Evolutionary conservation across 2,113 vertebrate genomes (phyloP).

Genomic region (Agapornis roseicollis): DNA sequence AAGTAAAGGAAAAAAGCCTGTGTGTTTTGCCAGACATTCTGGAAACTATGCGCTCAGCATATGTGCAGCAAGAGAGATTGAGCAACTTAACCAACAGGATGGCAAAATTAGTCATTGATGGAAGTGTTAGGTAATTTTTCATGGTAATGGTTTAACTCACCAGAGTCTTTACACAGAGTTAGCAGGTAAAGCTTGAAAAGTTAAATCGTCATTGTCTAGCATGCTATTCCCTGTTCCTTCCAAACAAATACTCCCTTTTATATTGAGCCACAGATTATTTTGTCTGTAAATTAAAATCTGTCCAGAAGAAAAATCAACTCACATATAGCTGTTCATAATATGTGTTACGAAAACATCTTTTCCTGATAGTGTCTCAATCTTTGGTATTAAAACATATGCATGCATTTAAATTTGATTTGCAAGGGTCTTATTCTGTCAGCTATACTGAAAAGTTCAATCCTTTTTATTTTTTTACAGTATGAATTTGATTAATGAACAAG

Average conservation of each 20-base stretch:
- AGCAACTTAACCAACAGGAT: not conserved
- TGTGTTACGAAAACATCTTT: not conserved
- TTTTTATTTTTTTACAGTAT: not conserved
- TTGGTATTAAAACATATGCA: not conserved
- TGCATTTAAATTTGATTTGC: not conserved
- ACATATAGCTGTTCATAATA: not conserved
- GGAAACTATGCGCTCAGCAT: not conserved
- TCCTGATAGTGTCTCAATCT: not conserved
- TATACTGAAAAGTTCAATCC: not conserved
- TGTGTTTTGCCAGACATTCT: constrained; percentile 1
- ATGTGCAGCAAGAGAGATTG: constrained; percentile 11
- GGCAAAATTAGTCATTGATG: constrained; percentile 37
- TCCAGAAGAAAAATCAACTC: not conserved
- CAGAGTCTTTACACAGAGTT: not conserved
- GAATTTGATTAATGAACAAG: not conserved
- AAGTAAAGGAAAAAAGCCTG: constrained; percentile 5
- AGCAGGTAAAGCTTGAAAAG: not conserved
- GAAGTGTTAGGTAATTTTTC: constrained; percentile 13
- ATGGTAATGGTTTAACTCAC: not conserved
- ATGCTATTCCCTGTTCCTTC: not conserved
- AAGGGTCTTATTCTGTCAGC: not conserved
- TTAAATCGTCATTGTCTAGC: not conserved
- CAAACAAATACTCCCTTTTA: not conserved
- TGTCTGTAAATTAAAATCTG: not conserved
- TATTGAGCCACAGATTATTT: not conserved